Conservation (phyloP, 64 coral and sea anemone species). For the Acropora tenuis region DNA sequence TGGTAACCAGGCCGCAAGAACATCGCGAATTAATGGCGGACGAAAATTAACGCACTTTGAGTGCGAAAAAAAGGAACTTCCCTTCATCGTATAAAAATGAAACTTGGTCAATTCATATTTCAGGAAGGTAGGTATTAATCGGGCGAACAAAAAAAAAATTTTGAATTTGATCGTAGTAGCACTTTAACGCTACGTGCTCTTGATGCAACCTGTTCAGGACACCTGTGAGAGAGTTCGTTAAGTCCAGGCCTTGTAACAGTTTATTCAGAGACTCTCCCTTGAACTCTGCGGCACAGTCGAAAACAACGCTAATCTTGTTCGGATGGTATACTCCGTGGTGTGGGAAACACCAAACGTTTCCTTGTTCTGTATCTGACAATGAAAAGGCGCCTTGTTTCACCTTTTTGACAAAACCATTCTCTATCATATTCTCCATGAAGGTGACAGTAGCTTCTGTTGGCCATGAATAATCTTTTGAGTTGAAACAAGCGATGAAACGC, state of each 20-base stretch:
- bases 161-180: not conserved
- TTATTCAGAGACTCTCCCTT: constrained; percentile 57
- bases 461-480: not conserved
- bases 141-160: too few relatives aligned
- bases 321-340: constrained; percentile 44
- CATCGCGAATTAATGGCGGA: too few relatives aligned
- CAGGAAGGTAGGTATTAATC: too few relatives aligned
- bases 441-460: constrained; percentile 21
- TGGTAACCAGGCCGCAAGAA: too few relatives aligned
- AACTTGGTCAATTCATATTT: too few relatives aligned
- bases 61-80: too few relatives aligned
- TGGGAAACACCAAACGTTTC: constrained; percentile 23
- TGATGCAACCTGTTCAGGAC: constrained; percentile 54
- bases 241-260: constrained; percentile 52
- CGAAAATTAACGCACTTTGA: too few relatives aligned
- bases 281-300: constrained; percentile 33
- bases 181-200: constrained; percentile 41
- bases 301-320: not conserved
- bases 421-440: constrained; percentile 31
- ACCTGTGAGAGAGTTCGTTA: constrained; percentile 53
- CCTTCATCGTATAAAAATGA: too few relatives aligned
- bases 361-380: not conserved
- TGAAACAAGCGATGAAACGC: too few relatives aligned
- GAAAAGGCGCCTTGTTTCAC: not conserved
- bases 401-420: constrained; percentile 21